Evolutionary conservation across 2,888 invertebrate species (phyloP).

Genomic region (Hemicrepidius hirtus): DNA sequence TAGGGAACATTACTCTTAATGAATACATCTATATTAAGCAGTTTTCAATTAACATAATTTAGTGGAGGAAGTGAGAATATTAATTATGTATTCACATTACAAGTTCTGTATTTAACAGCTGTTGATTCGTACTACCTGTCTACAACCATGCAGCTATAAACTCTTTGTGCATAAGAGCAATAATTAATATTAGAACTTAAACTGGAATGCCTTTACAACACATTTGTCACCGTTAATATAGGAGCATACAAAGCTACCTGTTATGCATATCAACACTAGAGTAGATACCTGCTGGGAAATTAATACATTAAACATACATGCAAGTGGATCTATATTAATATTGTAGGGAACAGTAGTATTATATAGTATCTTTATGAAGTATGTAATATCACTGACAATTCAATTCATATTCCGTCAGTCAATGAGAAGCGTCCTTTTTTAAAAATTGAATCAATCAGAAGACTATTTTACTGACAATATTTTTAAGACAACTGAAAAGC

Average conservation of each 20-base stretch:
- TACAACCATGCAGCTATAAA: conserved; percentile 9
- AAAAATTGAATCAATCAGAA: too few species aligned
- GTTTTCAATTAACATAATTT: too few species aligned
- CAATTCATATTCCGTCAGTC: too few species aligned
- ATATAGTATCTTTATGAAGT: conserved; percentile 9
- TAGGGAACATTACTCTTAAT: too few species aligned
- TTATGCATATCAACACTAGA: conserved; percentile 23
- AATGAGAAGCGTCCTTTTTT: too few species aligned
- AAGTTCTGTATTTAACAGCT: conserved; percentile 4
- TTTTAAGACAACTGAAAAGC: too few species aligned
- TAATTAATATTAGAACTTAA: conserved; percentile 24
- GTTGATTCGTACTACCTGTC: conserved; percentile 15
- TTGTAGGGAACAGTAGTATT: conserved; percentile 14
- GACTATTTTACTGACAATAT: too few species aligned
- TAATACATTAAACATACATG: conserved; percentile 29
- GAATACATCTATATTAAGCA: too few species aligned
- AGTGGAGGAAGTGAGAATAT: too few species aligned
- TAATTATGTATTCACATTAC: too few species aligned
- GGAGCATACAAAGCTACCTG: conserved; percentile 13
- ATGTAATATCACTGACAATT: too few species aligned
- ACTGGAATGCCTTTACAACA: conserved; percentile 7
- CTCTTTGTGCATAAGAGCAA: conserved; percentile 19
- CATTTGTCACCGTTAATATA: conserved; percentile 14
- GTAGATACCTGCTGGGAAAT: conserved; percentile 31
- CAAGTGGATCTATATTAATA: conserved; percentile 23